Conservation (phyloP, 1,140 invertebrate genomes). For the Asbolus verrucosus region DNA sequence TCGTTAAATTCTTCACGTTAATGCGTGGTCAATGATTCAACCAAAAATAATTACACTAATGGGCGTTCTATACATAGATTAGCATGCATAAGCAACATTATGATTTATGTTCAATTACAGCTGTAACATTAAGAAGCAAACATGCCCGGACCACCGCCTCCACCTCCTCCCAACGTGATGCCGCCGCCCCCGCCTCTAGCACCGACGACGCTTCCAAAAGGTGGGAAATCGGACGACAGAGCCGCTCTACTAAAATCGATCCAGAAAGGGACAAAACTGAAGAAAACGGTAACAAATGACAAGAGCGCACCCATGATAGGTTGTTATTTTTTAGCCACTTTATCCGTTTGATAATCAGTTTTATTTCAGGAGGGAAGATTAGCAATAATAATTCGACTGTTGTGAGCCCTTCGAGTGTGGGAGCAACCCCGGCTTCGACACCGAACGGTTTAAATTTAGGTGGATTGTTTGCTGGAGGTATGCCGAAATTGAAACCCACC, state of each 20-base stretch:
- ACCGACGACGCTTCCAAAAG: constrained; percentile 65
- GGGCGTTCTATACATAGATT: constrained; percentile 26
- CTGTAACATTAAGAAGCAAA: constrained; percentile 39
- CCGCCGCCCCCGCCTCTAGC: constrained; percentile 74
- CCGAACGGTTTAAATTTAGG: constrained; percentile 73
- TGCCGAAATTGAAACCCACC: constrained; percentile 87
- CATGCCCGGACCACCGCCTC: constrained; percentile 69
- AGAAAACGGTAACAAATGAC: constrained; percentile 90
- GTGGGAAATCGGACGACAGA: constrained; percentile 71
- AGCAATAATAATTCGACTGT: constrained; percentile 43
- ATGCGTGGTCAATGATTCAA: constrained; percentile 32
- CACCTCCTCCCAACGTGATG: constrained; percentile 71
- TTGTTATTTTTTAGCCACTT: background rate
- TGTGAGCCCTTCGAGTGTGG: constrained; percentile 61
- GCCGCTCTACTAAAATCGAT: constrained; percentile 83
- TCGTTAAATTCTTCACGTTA: constrained; percentile 30
- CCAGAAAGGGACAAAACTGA: constrained; percentile 82
- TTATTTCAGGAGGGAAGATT: constrained; percentile 56
- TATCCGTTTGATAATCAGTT: background rate
- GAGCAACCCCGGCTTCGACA: constrained; percentile 60
- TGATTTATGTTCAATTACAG: constrained; percentile 26
- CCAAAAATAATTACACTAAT: constrained; percentile 32
- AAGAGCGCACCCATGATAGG: constrained; percentile 83
- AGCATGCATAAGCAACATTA: constrained; percentile 1
- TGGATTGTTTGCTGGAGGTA: constrained; percentile 86